Percentiles rank a stretch among this genome's conserved stretches.
These are phyloP conservation scores for Scyliorhinus canicula DNA, from an alignment of 2,797 vertebrate species.

Conservation along the genomic window DNA sequence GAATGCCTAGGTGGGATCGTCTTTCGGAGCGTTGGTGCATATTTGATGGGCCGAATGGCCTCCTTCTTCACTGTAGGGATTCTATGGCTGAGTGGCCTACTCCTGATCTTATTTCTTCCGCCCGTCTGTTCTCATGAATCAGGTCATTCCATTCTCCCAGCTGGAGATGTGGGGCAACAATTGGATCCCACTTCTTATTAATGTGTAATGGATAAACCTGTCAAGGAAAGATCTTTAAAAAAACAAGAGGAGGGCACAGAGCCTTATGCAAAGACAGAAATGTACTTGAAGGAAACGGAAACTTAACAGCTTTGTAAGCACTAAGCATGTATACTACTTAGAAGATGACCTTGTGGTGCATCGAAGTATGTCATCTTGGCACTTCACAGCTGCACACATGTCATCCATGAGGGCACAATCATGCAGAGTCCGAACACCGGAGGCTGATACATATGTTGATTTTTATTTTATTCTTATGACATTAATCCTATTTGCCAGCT, in stretches of 20 bases:
- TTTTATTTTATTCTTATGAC: constrained; percentile 99
- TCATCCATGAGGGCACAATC: constrained; percentile 96
- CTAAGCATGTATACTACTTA: constrained; percentile 81
- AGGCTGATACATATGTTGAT: constrained; percentile 99
- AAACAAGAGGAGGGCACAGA: not conserved
- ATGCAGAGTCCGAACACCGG: constrained; percentile 94
- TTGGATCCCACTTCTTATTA: not conserved
- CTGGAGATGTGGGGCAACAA: not conserved
- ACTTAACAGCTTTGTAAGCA: constrained; percentile 75
- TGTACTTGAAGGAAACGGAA: constrained; percentile 61
- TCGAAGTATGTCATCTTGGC: constrained; percentile 77
- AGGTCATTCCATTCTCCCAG: not conserved
- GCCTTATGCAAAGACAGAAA: constrained; percentile 43
- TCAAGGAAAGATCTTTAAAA: not conserved
- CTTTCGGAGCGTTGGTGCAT: too few species aligned
- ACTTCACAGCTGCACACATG: constrained; percentile 97
- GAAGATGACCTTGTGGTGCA: constrained; percentile 94
- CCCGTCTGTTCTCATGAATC: not conserved
- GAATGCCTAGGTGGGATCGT: too few species aligned
- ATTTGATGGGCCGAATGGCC: too few species aligned
- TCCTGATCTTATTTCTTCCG: too few species aligned
- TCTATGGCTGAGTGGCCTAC: too few species aligned
- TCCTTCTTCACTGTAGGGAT: too few species aligned
- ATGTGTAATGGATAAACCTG: not conserved
- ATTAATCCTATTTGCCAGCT: constrained; percentile 99